These are phyloP conservation scores for Mesorhabditis spiculigera DNA, from an alignment of 2,888 invertebrate genomes.

Conservation along the genomic window DNA sequence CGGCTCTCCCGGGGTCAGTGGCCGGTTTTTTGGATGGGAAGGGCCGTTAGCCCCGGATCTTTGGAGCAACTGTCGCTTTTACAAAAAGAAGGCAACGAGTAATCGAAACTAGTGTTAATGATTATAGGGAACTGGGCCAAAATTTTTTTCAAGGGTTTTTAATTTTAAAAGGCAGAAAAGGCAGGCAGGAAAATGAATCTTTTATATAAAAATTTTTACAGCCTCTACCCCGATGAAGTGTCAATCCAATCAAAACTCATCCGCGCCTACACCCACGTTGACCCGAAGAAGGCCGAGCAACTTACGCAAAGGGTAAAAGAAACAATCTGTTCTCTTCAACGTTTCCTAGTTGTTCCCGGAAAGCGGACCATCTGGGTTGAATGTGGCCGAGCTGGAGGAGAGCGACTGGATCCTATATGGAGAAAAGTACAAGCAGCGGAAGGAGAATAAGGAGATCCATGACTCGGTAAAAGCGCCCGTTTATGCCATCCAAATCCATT, in stretches of 20 bases:
- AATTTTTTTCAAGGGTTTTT: background rate
- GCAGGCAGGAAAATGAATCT: background rate
- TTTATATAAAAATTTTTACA: conserved; percentile 10
- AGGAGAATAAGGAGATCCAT: conserved; percentile 66
- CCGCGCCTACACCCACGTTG: conserved; percentile 76
- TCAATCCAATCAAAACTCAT: conserved; percentile 84
- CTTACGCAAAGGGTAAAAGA: conserved; percentile 25
- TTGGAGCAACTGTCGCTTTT: no score
- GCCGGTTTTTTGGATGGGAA: no score
- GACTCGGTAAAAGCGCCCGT: conserved; percentile 26
- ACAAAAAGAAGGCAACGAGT: no score
- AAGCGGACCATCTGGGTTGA: conserved; percentile 21
- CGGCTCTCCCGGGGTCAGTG: no score
- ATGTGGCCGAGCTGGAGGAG: conserved; percentile 45
- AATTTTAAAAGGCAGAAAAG: background rate
- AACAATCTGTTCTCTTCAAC: background rate
- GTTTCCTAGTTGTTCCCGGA: conserved; percentile 56
- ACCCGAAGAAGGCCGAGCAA: conserved; percentile 75
- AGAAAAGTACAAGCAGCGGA: conserved; percentile 85
- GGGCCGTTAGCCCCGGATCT: no score
- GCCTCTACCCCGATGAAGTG: conserved; percentile 69
- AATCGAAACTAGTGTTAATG: background rate
- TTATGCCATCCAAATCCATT: background rate
- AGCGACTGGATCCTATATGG: conserved; percentile 62
- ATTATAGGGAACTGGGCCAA: background rate